Percentiles rank a stretch among this genome's conserved stretches.
Conservation (phyloP, 1,140 invertebrate genomes). For the Manduca sexta region DNA sequence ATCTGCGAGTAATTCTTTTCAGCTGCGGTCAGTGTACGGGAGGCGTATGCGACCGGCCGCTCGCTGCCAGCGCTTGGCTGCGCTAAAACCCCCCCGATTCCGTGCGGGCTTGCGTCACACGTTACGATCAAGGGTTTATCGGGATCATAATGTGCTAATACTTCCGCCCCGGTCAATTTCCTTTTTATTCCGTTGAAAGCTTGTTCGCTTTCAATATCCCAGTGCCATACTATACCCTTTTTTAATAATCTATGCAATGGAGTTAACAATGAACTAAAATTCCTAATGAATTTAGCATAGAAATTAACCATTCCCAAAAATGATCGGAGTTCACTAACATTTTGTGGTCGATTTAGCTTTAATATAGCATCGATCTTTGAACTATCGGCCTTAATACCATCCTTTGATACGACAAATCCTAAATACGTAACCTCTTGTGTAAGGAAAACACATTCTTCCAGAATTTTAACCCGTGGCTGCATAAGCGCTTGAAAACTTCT, state of each 20-base stretch:
- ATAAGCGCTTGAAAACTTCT: slow-evolving; percentile 7
- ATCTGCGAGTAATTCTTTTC: too few species aligned
- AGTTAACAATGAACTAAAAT: slow-evolving; percentile 11
- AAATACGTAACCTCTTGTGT: slow-evolving; percentile 30
- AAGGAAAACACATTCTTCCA: slow-evolving; percentile 34
- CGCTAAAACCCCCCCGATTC: background rate
- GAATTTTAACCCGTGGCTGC: slow-evolving; percentile 20
- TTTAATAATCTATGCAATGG: slow-evolving; percentile 37
- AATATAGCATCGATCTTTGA: slow-evolving; percentile 51
- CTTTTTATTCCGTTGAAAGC: slow-evolving; percentile 21
- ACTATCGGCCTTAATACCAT: slow-evolving; percentile 33
- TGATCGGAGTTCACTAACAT: slow-evolving; percentile 40
- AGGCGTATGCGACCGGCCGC: too few species aligned
- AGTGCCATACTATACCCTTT: slow-evolving; percentile 21
- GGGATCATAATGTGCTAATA: slow-evolving; percentile 53
- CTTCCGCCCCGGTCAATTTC: slow-evolving; percentile 8
- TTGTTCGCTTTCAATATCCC: slow-evolving; percentile 17
- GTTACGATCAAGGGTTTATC: slow-evolving; percentile 13
- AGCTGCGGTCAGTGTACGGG: too few species aligned
- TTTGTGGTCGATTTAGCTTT: slow-evolving; percentile 32
- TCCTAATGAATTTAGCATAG: slow-evolving; percentile 40
- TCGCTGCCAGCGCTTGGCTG: too few species aligned
- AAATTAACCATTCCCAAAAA: slow-evolving; percentile 42
- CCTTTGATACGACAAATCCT: slow-evolving; percentile 25
- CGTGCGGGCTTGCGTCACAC: slow-evolving; percentile 3